These are phyloP conservation scores for Pungitius pungitius DNA, from an alignment of 2,113 vertebrate genomes.

Conservation along the genomic window DNA sequence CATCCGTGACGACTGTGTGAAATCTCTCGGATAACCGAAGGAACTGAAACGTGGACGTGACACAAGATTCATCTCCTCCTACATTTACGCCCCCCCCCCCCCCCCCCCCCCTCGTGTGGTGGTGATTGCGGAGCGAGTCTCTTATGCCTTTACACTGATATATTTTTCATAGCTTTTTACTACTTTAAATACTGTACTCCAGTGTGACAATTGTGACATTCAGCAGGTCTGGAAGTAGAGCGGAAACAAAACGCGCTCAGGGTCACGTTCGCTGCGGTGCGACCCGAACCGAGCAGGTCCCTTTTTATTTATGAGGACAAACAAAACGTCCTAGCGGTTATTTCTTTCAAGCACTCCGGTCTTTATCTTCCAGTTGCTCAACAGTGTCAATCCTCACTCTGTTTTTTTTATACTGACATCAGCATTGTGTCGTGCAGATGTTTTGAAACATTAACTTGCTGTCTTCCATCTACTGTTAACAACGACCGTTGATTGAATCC, in stretches of 20 bases:
- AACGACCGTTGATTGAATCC: slow-evolving; percentile 28
- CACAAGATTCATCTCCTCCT: no score
- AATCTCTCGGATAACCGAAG: no score
- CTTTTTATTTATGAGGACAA: slow-evolving; percentile 41
- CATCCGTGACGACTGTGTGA: no score
- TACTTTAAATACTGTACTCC: slow-evolving; percentile 73
- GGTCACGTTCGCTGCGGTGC: slow-evolving; percentile 60
- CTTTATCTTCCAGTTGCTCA: slow-evolving; percentile 16
- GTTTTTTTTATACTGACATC: slow-evolving; percentile 41
- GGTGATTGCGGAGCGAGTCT: slow-evolving; percentile 74
- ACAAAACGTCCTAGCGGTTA: neutral
- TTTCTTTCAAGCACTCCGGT: slow-evolving; percentile 49
- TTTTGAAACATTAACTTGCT: slow-evolving; percentile 22
- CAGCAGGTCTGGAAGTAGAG: slow-evolving; percentile 82
- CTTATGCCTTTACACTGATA: slow-evolving; percentile 72
- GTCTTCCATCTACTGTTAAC: slow-evolving; percentile 19
- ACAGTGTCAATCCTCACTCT: slow-evolving; percentile 3
- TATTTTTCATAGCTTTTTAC: slow-evolving; percentile 79
- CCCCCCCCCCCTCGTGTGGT: no score
- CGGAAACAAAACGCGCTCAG: slow-evolving; percentile 63
- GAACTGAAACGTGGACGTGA: no score
- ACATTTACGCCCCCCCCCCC: no score
- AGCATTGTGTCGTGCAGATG: slow-evolving; percentile 33
- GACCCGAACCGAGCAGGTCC: slow-evolving; percentile 20
- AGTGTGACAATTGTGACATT: slow-evolving; percentile 75